Base-by-base conservation (phyloP, 1,140 invertebrate species). In the Papilio xuthus region DNA sequence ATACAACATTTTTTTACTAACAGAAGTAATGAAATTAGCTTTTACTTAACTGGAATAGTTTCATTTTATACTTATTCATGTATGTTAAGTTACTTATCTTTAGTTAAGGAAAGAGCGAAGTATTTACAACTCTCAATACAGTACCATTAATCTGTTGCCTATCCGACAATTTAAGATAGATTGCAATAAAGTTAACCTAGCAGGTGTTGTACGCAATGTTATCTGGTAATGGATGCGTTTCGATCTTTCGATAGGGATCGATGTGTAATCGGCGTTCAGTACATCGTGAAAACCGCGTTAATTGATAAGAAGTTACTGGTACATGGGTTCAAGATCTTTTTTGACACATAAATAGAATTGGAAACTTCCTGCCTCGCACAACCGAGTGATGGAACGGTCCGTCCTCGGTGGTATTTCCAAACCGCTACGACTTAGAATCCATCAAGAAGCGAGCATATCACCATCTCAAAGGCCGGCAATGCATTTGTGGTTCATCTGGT, bases 151-250 rank as follows among this genome's bases (percentile, higher is more conserved):
- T 85, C 81, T 80, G 71, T 79, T 20, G 50, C 76, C 69, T 78
- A 84, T 85, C 83, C 79, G 77, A 82, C 85, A 81, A 85, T 85
- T 84, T 85, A 80, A 80, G 79, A 79, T 71, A 63, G 81, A 83
- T 76, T 67, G 78, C 81, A 80, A 86, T 86, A 86, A 86, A 83
- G 63, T 81, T 79, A 28, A 41, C 69, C 15, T 42, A 81, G 80
- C 84, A 87, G 83, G 86, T 87, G 84, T 79, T 82, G 79, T 74
- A 82, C 81, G 81, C 71, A 81, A 81, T 78, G 84, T 84, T 85
- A 87, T 87, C 84, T 76, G 79, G 81, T 81, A 82, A 85, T 82
- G 82, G 78, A 84, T 78, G 76, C 73, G 70, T 73, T 71, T 26
- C 53, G 79, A 84, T 83, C 81, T 73, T 70, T 81, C 78, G 82